A percentile compares a stretch with the other conserved stretches of the same genome.
Evolutionary conservation across 92 coral and sea anemone genomes (phyloP).

Genomic region (Phymanthus crucifer): DNA sequence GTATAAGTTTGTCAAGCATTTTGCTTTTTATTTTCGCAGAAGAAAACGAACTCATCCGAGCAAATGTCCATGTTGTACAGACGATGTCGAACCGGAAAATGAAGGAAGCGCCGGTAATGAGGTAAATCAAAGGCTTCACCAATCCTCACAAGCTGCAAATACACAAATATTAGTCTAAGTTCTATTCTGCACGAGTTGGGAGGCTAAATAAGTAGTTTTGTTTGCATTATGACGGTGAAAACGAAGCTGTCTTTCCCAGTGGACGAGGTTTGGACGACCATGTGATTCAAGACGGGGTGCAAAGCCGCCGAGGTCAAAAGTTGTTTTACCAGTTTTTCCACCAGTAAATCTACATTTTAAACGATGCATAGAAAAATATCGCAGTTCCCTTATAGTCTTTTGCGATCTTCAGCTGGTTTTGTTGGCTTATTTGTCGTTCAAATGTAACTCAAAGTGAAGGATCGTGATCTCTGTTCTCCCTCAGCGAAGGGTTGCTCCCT

Average conservation of each 20-base stretch:
- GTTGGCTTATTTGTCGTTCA: background rate
- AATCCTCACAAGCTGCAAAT: background rate
- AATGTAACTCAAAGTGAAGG: background rate
- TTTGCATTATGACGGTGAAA: background rate
- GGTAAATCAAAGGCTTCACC: slow-evolving; percentile 42
- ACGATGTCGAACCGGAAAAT: slow-evolving; percentile 83
- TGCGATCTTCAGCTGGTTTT: background rate
- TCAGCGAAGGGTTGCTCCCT: slow-evolving; percentile 16
- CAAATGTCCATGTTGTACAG: slow-evolving; percentile 95
- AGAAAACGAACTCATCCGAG: slow-evolving; percentile 95
- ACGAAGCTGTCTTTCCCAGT: slow-evolving; percentile 6
- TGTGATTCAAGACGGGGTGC: slow-evolving; percentile 20
- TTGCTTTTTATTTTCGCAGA: slow-evolving; percentile 54
- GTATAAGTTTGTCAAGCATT: background rate
- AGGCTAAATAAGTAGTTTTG: background rate
- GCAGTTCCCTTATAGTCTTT: background rate
- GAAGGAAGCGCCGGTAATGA: slow-evolving; percentile 69
- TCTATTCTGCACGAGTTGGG: background rate
- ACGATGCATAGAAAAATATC: background rate
- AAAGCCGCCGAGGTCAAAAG: slow-evolving; percentile 28
- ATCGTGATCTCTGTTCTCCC: background rate
- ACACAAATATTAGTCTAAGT: background rate
- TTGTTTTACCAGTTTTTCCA: slow-evolving; percentile 19
- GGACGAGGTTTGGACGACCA: slow-evolving; percentile 12
- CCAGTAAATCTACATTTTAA: background rate